Percentiles rank a stretch among this genome's conserved stretches.
These are phyloP conservation scores for Stenodera caucasica DNA, from an alignment of 2,888 invertebrate species.

Conservation along the genomic window DNA sequence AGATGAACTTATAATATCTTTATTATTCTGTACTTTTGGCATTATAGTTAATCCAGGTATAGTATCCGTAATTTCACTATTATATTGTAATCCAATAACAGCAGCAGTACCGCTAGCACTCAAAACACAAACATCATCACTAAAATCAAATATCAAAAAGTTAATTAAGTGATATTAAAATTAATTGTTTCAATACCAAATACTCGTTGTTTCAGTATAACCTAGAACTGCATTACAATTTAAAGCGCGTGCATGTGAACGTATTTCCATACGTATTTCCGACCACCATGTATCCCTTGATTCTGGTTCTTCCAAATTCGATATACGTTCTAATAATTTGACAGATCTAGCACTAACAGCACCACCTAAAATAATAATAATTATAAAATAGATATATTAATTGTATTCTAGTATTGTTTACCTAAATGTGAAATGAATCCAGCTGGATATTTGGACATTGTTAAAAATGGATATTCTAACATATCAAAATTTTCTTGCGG, in stretches of 20 bases:
- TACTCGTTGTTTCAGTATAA: conserved; percentile 89
- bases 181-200: conserved; percentile 67
- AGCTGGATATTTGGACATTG: conserved; percentile 85
- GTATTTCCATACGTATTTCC: conserved; percentile 91
- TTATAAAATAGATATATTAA: not conserved
- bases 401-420: conserved; percentile 49
- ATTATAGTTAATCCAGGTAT: conserved; percentile 39
- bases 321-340: conserved; percentile 78
- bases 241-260: conserved; percentile 89
- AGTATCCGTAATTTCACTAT: conserved; percentile 45
- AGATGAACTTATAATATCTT: conserved; percentile 58
- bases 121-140: conserved; percentile 93
- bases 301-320: conserved; percentile 86
- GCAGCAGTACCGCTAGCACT: conserved; percentile 95
- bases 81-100: conserved; percentile 66
- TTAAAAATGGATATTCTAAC: conserved; percentile 94
- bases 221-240: conserved; percentile 94
- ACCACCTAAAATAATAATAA: conserved; percentile 61
- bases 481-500: conserved; percentile 82
- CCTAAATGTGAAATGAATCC: conserved; percentile 89
- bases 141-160: conserved; percentile 51
- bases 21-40: conserved; percentile 36
- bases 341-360: conserved; percentile 82
- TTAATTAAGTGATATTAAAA: conserved; percentile 12
- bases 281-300: conserved; percentile 97